Base-by-base conservation (phyloP, 2,113 vertebrate genomes). In the Phaethornis superciliosus region DNA sequence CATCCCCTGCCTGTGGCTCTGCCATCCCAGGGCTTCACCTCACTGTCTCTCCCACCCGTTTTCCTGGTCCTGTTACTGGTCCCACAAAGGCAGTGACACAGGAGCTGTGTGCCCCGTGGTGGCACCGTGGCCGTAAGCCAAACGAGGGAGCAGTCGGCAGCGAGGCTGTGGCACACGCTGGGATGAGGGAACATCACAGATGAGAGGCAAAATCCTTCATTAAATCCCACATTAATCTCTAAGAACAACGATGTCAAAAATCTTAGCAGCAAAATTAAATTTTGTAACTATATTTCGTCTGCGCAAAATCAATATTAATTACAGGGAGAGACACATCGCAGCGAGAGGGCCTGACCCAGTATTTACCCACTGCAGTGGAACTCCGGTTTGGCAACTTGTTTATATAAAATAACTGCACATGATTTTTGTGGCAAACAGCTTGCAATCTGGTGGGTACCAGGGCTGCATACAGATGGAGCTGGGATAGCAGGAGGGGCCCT, bases 231-330 rank as follows among this genome's bases (percentile, higher is more conserved):
- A 77, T 93, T 96, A 95, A 96, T 95, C 93, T 96, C 92, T 54
- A 89, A 85, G 94, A 96, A 87, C 89, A 93, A 85, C 54, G 2
- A 94, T 93, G 95, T 97, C 96, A 97, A 94, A 96, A 97, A 95
- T 95, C 96, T 96, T 94, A 96, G 92, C 94, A 94, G 92, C 92
- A 94, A 96, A 96, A 95, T 97, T 96, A 96, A 95, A 94, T 94
- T 59, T 64, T 94, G 77, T 80, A 89, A 87, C 91, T 93, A 65
- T 96, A 91, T 97, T 96, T 97, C 91, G 90, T 94, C 95, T 91
- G 92, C 89, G 89, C 58, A 95, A 90, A 95, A 97, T 96, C 94
- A 92, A 96, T 96, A 96, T 96, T 94, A 94, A 96, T 96, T 96
- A 95, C 1, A 40, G 84, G 11, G 87, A 90, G 92, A 82, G 72